A percentile compares a stretch with the other conserved stretches of the same genome.
Conservation (phyloP, 2,113 vertebrate species). For the Scortum barcoo region DNA sequence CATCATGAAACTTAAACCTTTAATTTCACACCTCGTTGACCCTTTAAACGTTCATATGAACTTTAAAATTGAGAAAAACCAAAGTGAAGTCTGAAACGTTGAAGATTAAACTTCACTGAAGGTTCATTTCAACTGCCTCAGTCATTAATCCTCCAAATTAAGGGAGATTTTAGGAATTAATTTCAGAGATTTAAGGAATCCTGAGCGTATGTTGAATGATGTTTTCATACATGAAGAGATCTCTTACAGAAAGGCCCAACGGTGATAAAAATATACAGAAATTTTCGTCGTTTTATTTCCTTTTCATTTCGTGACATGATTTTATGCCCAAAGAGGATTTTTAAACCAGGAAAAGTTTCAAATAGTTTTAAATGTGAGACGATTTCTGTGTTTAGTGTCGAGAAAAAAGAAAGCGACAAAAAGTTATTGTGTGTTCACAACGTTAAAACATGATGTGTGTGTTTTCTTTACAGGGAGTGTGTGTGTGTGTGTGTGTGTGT, state of each 20-base stretch:
- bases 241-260: background rate
- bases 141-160: slow-evolving; percentile 27
- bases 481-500: slow-evolving; percentile 28
- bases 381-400: background rate
- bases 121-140: too few species aligned
- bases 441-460: slow-evolving; percentile 5
- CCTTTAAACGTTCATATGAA: slow-evolving; percentile 4
- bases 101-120: too few species aligned
- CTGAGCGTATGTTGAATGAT: background rate
- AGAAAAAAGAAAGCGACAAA: background rate
- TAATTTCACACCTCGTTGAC: rapidly evolving
- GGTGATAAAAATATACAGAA: background rate
- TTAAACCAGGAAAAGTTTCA: background rate
- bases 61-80: too few species aligned
- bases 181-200: slow-evolving; percentile 8
- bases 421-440: background rate
- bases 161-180: slow-evolving; percentile 24
- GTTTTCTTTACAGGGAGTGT: background rate
- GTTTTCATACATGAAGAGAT: slow-evolving; percentile 14
- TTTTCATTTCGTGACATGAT: background rate
- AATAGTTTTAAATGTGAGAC: background rate
- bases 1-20: background rate
- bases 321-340: background rate
- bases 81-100: too few species aligned
- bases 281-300: background rate